A percentile compares a stretch with the other conserved stretches of the same genome.
phyloP scores from a whole-genome alignment of 2,888 invertebrate species.

The Phlogophora meticulosa region DNA sequence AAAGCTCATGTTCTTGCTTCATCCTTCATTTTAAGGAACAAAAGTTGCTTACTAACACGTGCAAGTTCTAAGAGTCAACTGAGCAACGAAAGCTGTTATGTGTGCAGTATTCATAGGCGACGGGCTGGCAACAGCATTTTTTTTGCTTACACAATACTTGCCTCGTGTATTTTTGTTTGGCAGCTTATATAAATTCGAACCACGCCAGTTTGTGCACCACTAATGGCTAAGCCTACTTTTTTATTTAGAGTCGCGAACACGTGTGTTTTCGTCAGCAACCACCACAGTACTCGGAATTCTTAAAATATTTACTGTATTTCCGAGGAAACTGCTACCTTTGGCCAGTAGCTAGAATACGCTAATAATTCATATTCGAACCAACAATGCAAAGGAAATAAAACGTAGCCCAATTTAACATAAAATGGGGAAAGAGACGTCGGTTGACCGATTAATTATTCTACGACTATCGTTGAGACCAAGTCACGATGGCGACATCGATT shows the following conservation, averaged over 20 bases:
- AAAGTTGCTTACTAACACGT: slow-evolving; percentile 43
- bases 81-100: slow-evolving; percentile 25
- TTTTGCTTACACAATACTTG: slow-evolving; percentile 24
- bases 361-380: slow-evolving; percentile 46
- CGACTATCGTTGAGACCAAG: slow-evolving; percentile 75
- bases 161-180: slow-evolving; percentile 20
- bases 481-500: slow-evolving; percentile 83
- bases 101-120: slow-evolving; percentile 50
- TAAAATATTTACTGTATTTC: slow-evolving; percentile 51
- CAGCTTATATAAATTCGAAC: slow-evolving; percentile 18
- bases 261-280: slow-evolving; percentile 34
- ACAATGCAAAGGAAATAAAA: slow-evolving; percentile 57
- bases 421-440: slow-evolving; percentile 78
- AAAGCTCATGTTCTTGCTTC: slow-evolving; percentile 8
- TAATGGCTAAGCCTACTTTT: slow-evolving; percentile 9
- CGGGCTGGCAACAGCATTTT: slow-evolving; percentile 19
- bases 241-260: slow-evolving; percentile 2
- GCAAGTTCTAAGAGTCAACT: slow-evolving; percentile 51
- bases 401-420: slow-evolving; percentile 76
- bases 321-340: slow-evolving; percentile 24
- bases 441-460: slow-evolving; percentile 89
- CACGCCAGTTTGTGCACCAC: not conserved
- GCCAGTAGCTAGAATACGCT: slow-evolving; percentile 28
- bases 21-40: slow-evolving; percentile 29
- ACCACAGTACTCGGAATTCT: slow-evolving; percentile 12